Conservation (phyloP, 1,140 invertebrate genomes). For the Pseudomyrmex pallidus region DNA sequence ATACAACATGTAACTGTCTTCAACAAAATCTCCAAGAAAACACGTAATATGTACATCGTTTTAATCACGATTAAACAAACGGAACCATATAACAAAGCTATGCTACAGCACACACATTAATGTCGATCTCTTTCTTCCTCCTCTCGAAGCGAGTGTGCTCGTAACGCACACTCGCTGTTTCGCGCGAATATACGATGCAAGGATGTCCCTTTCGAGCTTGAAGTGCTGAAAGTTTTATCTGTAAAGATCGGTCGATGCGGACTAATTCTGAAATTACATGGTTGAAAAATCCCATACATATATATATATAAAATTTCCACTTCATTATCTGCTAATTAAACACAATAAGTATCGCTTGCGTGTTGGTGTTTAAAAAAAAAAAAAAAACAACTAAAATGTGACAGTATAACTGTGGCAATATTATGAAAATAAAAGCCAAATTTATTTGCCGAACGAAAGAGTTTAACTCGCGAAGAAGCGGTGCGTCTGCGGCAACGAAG, state of each 20-base stretch:
- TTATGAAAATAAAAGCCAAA: slow-evolving; percentile 19
- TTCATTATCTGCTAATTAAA: not conserved
- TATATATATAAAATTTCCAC: not conserved
- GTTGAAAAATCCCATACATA: not conserved
- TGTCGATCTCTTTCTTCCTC: slow-evolving; percentile 67
- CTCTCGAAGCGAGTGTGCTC: slow-evolving; percentile 44
- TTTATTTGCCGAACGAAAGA: slow-evolving; percentile 38
- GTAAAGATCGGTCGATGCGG: slow-evolving; percentile 10
- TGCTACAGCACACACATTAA: slow-evolving; percentile 52
- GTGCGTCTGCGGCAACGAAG: slow-evolving; percentile 75
- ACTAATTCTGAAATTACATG: not conserved
- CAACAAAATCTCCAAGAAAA: slow-evolving; percentile 24
- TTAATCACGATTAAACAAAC: slow-evolving; percentile 30
- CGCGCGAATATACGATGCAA: slow-evolving; percentile 15
- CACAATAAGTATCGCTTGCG: not conserved
- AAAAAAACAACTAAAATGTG: not conserved
- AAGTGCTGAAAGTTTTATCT: slow-evolving; percentile 5
- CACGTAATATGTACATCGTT: slow-evolving; percentile 4
- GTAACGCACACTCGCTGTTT: slow-evolving; percentile 1
- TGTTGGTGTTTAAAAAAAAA: not conserved
- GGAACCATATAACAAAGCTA: slow-evolving; percentile 2
- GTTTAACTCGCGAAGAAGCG: slow-evolving; percentile 47
- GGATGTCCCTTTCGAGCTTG: not conserved
- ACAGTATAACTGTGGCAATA: not conserved
- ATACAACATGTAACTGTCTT: slow-evolving; percentile 14